These are phyloP conservation scores for Eilema caniola DNA, from an alignment of 2,888 invertebrate genomes.

Conservation along the genomic window DNA sequence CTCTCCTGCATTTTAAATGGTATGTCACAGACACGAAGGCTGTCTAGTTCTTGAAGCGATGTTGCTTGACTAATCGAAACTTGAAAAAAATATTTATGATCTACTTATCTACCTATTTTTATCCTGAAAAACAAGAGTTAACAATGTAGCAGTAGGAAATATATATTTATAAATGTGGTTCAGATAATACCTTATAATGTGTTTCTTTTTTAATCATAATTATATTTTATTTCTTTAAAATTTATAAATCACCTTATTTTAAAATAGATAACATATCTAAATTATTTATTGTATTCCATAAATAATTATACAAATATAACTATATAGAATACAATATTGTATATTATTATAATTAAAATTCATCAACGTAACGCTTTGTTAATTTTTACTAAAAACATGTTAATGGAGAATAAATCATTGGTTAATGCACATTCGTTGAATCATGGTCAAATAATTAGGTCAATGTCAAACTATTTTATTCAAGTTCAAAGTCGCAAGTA, in stretches of 20 bases:
- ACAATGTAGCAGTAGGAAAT: neutral
- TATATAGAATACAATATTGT: neutral
- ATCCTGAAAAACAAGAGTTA: conserved; percentile 1
- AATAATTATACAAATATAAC: neutral
- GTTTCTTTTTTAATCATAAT: neutral
- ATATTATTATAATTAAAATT: neutral
- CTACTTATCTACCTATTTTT: neutral
- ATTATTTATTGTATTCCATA: neutral
- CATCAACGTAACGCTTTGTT: conserved; percentile 3
- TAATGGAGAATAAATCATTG: conserved; percentile 35
- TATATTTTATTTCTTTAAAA: neutral
- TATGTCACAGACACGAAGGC: no score
- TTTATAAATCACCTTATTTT: neutral
- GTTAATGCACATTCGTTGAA: conserved; percentile 62
- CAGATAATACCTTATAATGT: neutral
- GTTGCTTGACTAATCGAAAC: no score
- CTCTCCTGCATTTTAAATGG: no score
- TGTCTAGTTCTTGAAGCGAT: no score
- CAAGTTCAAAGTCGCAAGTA: conserved; percentile 71
- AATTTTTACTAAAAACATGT: conserved; percentile 6
- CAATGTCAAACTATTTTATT: conserved; percentile 60
- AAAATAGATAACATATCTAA: conserved; percentile 4
- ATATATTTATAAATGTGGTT: neutral
- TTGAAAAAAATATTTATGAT: no score
- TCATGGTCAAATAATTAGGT: conserved; percentile 74